Base-by-base conservation (phyloP, 2,797 vertebrate genomes). In the Lagocephalus sceleratus region DNA sequence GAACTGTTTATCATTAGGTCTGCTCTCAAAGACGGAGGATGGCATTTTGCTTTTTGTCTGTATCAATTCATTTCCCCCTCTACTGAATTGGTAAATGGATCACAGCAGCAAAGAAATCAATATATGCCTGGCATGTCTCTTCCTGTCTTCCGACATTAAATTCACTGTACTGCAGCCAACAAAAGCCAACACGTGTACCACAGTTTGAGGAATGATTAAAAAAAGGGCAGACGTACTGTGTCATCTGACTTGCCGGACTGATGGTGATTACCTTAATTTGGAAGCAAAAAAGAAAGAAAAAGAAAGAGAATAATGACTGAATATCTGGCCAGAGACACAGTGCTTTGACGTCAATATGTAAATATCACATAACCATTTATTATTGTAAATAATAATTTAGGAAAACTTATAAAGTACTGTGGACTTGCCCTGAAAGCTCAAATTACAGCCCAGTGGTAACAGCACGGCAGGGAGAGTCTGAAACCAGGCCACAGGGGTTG, bases 41-140 rank as follows among this genome's bases (percentile, higher is more conserved):
- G 5, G 17, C 51, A 49, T 63, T 75, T 57, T 67, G 56, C n/a
- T n/a, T 79, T 76, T 75, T 60, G 51, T 51, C 69, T 46, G 70
- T 78, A 69, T 77, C 79, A 81, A 79, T 84, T 82, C 51, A 81
- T 85, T 84, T 82, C 73, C 78, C 68, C 66, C 76, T 82, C 76
- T 75, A 76, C 68, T 64, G 64, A 47, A 68, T 68, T 49, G 38
- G 77, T 72, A 78, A 85, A 84, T 77, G 63, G 68, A 83, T 79
- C 66, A 69, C 51, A 4, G 66, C 61, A 60, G 72, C 47, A 22
- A 54, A 41, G 44, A 74, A 74, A 83, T 82, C 77, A 62, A 81
- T 83, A 62, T 51, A 8, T 35, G 57, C 58, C 62, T 68, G 61
- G 49, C 66, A 52, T 47, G 58, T 63, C 60, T 66, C 53, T 44